These are phyloP conservation scores for Sander lucioperca DNA, from an alignment of 2,113 vertebrate species.

Conservation along the genomic window DNA sequence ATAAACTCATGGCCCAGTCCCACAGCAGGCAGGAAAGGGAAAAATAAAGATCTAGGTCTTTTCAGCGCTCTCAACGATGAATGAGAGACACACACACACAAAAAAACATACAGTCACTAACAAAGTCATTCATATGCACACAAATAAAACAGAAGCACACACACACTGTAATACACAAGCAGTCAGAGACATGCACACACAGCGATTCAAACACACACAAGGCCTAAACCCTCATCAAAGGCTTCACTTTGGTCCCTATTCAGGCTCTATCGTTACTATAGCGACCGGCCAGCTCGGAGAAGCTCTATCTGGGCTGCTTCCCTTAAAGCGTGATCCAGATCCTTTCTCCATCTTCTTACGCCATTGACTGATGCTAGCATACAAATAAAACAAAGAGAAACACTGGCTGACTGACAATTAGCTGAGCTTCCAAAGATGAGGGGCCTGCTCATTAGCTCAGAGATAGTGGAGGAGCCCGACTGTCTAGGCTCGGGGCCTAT, in stretches of 20 bases:
- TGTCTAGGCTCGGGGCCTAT: constrained; percentile 56
- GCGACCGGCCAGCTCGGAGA: constrained; percentile 70
- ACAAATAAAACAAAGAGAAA: constrained; percentile 75
- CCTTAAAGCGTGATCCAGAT: constrained; percentile 70
- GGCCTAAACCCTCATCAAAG: constrained; percentile 73
- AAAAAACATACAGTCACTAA: constrained; percentile 18
- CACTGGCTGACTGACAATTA: constrained; percentile 75
- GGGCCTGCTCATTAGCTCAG: constrained; percentile 62
- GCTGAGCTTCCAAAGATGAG: constrained; percentile 55
- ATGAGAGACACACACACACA: background rate
- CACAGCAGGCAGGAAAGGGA: background rate
- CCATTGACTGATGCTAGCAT: constrained; percentile 68
- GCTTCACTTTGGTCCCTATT: constrained; percentile 74
- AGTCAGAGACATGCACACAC: constrained; percentile 39
- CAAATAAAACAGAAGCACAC: constrained; percentile 32
- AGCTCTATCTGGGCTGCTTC: constrained; percentile 74
- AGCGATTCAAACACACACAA: constrained; percentile 53
- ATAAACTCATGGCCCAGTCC: constrained; percentile 30
- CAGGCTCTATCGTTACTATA: constrained; percentile 79
- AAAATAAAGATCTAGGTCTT: constrained; percentile 20
- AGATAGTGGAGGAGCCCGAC: constrained; percentile 50
- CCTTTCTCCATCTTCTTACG: constrained; percentile 74
- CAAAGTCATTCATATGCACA: constrained; percentile 36
- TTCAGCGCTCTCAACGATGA: constrained; percentile 33
- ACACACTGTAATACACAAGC: constrained; percentile 18